Evolutionary conservation across 2,888 invertebrate species (phyloP).

Genomic region (Clanis bilineata): DNA sequence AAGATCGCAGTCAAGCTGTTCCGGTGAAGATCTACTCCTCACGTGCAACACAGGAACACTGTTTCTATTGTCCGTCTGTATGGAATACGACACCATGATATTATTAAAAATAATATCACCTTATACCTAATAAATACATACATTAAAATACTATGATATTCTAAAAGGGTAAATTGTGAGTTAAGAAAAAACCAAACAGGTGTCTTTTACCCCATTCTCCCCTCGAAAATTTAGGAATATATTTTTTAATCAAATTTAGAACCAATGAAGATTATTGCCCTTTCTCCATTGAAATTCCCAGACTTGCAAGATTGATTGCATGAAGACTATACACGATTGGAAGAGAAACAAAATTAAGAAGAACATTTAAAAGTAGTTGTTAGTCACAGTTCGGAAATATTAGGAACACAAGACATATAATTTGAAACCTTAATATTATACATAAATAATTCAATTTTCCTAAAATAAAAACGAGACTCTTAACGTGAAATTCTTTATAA

Average conservation of each 20-base stretch:
- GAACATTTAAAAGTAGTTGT: constrained; percentile 22
- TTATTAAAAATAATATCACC: neutral
- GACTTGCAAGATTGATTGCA: neutral
- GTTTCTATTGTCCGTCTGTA: constrained; percentile 64
- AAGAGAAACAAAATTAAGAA: neutral
- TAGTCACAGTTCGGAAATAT: constrained; percentile 41
- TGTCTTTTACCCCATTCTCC: neutral
- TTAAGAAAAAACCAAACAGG: neutral
- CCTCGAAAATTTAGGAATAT: neutral
- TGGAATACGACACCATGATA: neutral
- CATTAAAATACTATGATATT: neutral
- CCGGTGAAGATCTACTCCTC: constrained; percentile 74
- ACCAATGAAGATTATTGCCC: neutral
- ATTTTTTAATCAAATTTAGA: neutral
- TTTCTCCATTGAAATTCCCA: neutral
- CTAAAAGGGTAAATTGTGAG: neutral
- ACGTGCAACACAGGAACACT: constrained; percentile 66
- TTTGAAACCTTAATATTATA: neutral
- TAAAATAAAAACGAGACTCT: neutral
- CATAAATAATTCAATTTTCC: neutral
- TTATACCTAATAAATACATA: neutral
- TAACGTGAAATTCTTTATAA: neutral
- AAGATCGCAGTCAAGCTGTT: constrained; percentile 66
- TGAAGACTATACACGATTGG: neutral
- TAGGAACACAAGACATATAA: constrained; percentile 20